Base-by-base conservation (phyloP, 1,140 invertebrate species). In the Ctenoplectra terminalis region DNA sequence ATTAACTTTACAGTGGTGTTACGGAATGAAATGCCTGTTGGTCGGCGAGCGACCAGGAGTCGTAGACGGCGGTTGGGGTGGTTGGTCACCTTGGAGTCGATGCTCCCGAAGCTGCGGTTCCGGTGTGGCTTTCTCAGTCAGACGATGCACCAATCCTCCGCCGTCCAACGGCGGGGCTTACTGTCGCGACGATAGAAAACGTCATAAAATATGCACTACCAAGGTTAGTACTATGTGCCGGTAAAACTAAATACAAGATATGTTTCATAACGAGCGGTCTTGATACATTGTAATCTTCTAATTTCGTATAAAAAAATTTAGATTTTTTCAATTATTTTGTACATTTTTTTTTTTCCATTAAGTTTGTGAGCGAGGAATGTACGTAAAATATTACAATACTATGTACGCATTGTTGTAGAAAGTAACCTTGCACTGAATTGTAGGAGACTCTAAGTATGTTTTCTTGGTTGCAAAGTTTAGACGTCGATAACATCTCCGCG, bases 91-190 rank as follows among this genome's bases (percentile, higher is more conserved):
- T 2, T 96, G 95, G 95, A 94, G 93, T 20, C 87, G 90, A 9
- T 96, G 95, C 87, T 94, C 94, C 3, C 89, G 95, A 34, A 94
- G 94, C 20, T 96, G 95, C 89, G 95, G 95, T 17, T 95, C 94
- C 34, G 95, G 95, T 1, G 94, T 96, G 13, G 89, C 92, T n/a
- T 84, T 84, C 17, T 88, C 91, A 34, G 76, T 83, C 37, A 87
- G 94, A 48, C 88, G 89, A 40, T 94, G 93, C 80, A 90, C 93
- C 83, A 89, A 91, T 74, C 93, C 93, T 7, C 26, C 92, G 46
- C 95, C 95, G 0, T 92, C 93, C 7, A 92, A 95, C 86, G 95
- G 95, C 31, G 95, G 95, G 9, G 92, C 92, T 60, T 95, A 95
- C 84, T 96, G 95, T 89, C 89, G 77, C 61, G 91, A 91, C 26